Conservation (phyloP, 2,797 vertebrate species). For the Schizopygopsis pylzovi region DNA sequence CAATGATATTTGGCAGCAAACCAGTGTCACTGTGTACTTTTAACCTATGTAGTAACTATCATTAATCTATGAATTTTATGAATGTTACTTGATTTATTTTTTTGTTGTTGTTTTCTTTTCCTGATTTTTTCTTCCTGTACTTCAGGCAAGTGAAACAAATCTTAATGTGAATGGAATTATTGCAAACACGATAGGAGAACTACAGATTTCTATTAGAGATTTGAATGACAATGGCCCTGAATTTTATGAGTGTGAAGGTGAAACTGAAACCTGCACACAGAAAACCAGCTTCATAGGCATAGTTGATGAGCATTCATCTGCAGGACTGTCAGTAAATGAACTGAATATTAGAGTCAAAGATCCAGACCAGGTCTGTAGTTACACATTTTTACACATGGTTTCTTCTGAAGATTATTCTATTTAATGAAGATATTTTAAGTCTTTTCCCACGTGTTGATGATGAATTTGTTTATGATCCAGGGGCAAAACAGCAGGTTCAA, state of each 20-base stretch:
- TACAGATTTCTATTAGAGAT: slow-evolving; percentile 82
- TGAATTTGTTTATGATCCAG: slow-evolving; percentile 67
- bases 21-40: no score
- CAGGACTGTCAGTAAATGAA: slow-evolving; percentile 70
- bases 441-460: background rate
- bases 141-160: slow-evolving; percentile 81
- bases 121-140: slow-evolving; percentile 9
- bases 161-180: slow-evolving; percentile 68
- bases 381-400: background rate
- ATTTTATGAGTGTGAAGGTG: slow-evolving; percentile 83
- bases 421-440: background rate
- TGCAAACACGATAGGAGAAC: slow-evolving; percentile 70
- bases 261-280: slow-evolving; percentile 65
- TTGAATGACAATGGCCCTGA: slow-evolving; percentile 87
- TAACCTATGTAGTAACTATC: no score
- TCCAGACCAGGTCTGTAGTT: slow-evolving; percentile 79
- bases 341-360: slow-evolving; percentile 84
- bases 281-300: slow-evolving; percentile 73
- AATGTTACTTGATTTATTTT: no score
- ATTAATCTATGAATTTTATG: no score
- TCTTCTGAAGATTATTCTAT: background rate
- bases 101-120: no score
- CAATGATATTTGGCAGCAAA: no score
- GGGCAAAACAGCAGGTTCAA: slow-evolving; percentile 72
- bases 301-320: slow-evolving; percentile 81